Base-by-base conservation (phyloP, 2,797 vertebrate species). In the Coccyzus lansbergi region DNA sequence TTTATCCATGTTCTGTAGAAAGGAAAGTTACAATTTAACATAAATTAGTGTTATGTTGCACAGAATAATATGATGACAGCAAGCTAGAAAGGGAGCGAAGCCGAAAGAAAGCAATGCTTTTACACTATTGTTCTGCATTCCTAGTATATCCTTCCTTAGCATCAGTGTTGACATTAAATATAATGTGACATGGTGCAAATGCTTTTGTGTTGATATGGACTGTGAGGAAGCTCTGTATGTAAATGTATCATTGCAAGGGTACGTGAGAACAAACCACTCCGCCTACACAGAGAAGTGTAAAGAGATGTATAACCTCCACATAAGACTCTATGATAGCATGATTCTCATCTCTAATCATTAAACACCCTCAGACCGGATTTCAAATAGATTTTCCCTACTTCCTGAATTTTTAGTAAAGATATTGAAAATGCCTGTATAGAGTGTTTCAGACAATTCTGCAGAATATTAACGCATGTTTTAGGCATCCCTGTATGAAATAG, bases 141-240 rank as follows among this genome's bases (percentile, higher is more conserved):
- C 48, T 79, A n/a, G 49, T 94, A 81, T 79, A 92, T 83, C 58
- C 76, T 87, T 93, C 67, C 83, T 76, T 86, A 94, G 91, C 82
- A 44, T 79, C 91, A 95, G 80, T 91, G 88, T 82, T 95, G 95
- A 84, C 94, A 86, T 93, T 92, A 88, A 94, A 90, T 93, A 92
- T 79, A 86, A 94, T 74, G 63, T 16, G 18, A 74, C n/a, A 70
- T 56, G 55, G 59, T 96, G 87, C 92, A 97, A 93, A 93, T 93
- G 85, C 87, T 86, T 92, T 87, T 62, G 77, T 91, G 80, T 68
- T 92, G 79, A 76, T 94, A 91, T 46, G 92, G 85, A 88, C 92
- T 93, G 91, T 82, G 93, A 94, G 93, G 86, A 97, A 91, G 87
- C 89, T 95, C 82, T 94, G 82, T 95, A 93, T 95, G 94, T 78